phyloP scores from a whole-genome alignment of 2,113 vertebrate species.

The Tringa solitaria region DNA sequence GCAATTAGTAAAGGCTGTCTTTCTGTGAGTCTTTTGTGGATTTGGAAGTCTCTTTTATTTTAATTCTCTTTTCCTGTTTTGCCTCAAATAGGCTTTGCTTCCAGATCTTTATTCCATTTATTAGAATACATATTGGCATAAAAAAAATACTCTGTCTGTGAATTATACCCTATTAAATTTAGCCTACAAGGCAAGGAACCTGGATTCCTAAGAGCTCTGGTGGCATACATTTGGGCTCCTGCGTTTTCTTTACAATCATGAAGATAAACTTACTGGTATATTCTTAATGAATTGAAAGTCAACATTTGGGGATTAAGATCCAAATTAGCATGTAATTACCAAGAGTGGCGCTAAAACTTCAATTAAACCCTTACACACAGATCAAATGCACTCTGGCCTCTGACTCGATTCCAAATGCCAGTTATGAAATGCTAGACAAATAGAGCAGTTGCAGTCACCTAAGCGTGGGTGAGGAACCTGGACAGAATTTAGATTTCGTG shows the following conservation, averaged over 20 bases:
- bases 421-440: neutral
- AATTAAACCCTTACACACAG: neutral
- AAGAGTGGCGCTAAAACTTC: neutral
- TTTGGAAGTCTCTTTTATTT: neutral
- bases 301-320: neutral
- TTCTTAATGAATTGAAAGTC: neutral
- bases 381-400: neutral
- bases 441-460: neutral
- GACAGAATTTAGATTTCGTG: neutral
- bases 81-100: neutral
- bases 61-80: neutral
- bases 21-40: neutral
- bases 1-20: neutral
- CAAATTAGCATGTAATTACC: neutral
- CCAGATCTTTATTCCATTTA: neutral
- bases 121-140: neutral
- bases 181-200: neutral
- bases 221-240: neutral
- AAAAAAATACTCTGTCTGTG: neutral
- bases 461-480: neutral
- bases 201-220: neutral
- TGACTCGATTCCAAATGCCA: neutral
- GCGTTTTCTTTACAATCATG: neutral
- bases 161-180: neutral
- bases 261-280: neutral